Evolutionary conservation across 2,888 invertebrate genomes (phyloP).

Genomic region (Anoncus sp.): DNA sequence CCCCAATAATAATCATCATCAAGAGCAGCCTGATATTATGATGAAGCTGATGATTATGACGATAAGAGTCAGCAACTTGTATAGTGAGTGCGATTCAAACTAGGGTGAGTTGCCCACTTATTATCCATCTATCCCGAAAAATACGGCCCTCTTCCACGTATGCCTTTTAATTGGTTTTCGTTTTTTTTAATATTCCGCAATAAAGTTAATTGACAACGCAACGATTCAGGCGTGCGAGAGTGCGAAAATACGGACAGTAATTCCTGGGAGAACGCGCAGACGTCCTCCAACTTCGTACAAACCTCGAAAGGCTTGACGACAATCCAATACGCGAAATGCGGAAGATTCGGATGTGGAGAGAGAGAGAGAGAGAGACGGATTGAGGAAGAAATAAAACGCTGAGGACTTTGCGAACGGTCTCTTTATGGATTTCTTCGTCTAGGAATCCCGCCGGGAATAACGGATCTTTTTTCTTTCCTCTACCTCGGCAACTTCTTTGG

Average conservation of each 20-base stretch:
- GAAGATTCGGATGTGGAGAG: neutral
- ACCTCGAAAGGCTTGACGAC: neutral
- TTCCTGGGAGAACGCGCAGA: neutral
- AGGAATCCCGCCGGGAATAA: constrained; percentile 69
- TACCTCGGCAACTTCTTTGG: neutral
- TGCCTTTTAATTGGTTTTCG: neutral
- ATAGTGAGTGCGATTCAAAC: no score
- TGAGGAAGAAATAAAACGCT: constrained; percentile 19
- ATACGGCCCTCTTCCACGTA: no score
- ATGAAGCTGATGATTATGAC: no score
- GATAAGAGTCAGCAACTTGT: no score
- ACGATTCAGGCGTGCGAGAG: neutral
- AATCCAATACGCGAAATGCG: neutral
- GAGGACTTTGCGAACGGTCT: constrained; percentile 37
- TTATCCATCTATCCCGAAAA: no score
- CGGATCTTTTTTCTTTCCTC: constrained; percentile 59
- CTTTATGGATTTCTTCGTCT: constrained; percentile 64
- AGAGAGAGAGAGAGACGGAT: constrained; percentile 8
- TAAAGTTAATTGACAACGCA: constrained; percentile 9
- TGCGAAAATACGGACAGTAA: neutral
- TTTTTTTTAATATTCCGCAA: neutral
- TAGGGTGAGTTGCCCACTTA: no score
- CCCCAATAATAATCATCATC: no score
- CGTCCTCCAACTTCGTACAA: neutral
- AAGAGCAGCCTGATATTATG: no score